Percentiles rank a stretch among this genome's conserved stretches.
phyloP scores from a whole-genome alignment of 2,888 invertebrate species.

The Habrosyne pyritoides region DNA sequence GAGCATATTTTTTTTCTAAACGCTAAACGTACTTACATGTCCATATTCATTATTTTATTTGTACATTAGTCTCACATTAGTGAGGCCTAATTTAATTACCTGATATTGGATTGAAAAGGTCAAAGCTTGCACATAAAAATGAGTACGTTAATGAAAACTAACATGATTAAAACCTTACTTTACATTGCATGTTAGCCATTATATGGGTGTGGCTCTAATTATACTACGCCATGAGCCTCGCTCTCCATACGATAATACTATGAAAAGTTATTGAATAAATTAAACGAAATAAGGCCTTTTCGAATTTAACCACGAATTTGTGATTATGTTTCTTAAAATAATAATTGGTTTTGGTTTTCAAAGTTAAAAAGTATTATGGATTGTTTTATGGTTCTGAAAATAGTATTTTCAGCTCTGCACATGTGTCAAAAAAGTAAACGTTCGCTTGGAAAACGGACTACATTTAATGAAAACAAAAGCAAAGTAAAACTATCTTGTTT shows the following conservation, averaged over 20 bases:
- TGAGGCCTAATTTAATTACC: constrained; percentile 29
- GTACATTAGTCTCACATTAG: constrained; percentile 11
- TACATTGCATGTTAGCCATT: background rate
- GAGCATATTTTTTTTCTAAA: background rate
- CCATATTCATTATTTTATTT: background rate
- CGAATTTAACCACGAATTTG: background rate
- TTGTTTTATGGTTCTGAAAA: no score
- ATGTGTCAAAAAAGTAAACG: no score
- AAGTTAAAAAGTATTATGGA: no score
- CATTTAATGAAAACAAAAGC: no score
- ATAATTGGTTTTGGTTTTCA: no score
- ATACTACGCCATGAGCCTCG: background rate
- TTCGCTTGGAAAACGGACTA: no score
- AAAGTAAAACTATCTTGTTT: no score
- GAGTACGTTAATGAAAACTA: constrained; percentile 52
- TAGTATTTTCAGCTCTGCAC: no score
- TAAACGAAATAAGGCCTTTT: background rate
- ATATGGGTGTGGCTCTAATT: constrained; percentile 5
- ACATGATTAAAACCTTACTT: constrained; percentile 25
- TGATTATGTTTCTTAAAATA: background rate
- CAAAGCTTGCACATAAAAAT: constrained; percentile 32
- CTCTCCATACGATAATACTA: background rate
- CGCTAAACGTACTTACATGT: background rate
- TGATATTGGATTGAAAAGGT: constrained; percentile 35
- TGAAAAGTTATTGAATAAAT: background rate